Conservation (phyloP, 2,797 vertebrate species). For the Aeoliscus strigatus region DNA sequence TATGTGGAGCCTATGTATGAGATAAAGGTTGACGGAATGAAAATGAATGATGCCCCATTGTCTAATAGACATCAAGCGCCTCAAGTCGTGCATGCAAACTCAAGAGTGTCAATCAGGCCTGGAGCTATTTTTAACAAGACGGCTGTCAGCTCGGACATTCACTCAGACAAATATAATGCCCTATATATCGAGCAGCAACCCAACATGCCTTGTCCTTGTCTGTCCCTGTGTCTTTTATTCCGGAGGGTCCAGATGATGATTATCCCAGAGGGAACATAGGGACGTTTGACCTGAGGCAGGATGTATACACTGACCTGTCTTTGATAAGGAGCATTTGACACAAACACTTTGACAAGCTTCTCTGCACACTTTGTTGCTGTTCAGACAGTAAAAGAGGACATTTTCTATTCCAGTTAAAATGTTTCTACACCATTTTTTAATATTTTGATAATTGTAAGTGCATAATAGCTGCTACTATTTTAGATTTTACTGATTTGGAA, state of each 20-base stretch:
- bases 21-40: too few relatives aligned
- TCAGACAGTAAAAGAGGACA: not conserved
- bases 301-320: slow-evolving; percentile 46
- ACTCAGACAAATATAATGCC: slow-evolving; percentile 40
- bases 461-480: too few relatives aligned
- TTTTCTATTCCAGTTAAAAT: not conserved
- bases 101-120: slow-evolving; percentile 35
- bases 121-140: slow-evolving; percentile 40
- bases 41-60: slow-evolving; percentile 9
- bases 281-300: slow-evolving; percentile 32
- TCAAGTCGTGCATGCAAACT: slow-evolving; percentile 18
- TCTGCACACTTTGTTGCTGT: slow-evolving; percentile 3
- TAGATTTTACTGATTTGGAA: too few relatives aligned
- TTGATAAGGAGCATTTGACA: slow-evolving; percentile 18
- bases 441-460: too few relatives aligned
- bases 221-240: slow-evolving; percentile 42
- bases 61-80: slow-evolving; percentile 18
- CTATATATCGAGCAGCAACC: slow-evolving; percentile 25
- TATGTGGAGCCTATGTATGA: too few relatives aligned
- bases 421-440: too few relatives aligned
- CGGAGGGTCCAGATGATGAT: slow-evolving; percentile 43
- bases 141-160: slow-evolving; percentile 29
- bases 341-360: slow-evolving; percentile 12
- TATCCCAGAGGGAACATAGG: slow-evolving; percentile 43
- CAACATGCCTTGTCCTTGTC: slow-evolving; percentile 24